These are phyloP conservation scores for Pasiphila rectangulata DNA, from an alignment of 2,888 invertebrate genomes.

Conservation along the genomic window DNA sequence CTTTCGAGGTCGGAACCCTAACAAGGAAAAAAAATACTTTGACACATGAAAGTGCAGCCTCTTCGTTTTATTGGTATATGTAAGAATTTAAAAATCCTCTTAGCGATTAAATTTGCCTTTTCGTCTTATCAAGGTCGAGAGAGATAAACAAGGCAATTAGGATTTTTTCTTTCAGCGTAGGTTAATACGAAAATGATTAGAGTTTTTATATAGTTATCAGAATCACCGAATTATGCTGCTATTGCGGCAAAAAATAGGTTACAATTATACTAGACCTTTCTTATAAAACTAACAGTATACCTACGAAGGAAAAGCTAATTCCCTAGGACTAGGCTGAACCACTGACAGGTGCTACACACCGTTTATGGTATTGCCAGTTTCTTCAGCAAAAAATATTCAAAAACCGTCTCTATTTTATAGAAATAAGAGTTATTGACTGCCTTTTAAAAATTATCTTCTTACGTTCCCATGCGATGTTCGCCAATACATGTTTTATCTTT, in stretches of 20 bases:
- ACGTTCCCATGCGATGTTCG: constrained; percentile 73
- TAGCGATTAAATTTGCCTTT: not conserved
- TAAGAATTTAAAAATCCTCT: too few species aligned
- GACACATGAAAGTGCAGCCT: too few species aligned
- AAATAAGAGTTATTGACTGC: constrained; percentile 49
- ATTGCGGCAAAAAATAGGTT: not conserved
- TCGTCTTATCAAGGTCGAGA: constrained; percentile 26
- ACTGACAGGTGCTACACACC: constrained; percentile 68
- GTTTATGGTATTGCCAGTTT: constrained; percentile 63
- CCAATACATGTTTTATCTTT: constrained; percentile 54
- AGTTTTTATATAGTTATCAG: constrained; percentile 24
- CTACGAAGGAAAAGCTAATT: constrained; percentile 48
- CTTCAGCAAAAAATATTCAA: constrained; percentile 41
- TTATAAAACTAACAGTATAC: too few species aligned
- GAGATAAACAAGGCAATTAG: constrained; percentile 51
- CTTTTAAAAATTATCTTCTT: constrained; percentile 50
- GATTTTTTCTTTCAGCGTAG: constrained; percentile 33
- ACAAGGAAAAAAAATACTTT: too few species aligned
- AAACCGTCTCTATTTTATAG: constrained; percentile 48
- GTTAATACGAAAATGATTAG: constrained; percentile 38
- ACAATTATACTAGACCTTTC: too few species aligned
- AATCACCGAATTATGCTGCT: constrained; percentile 1
- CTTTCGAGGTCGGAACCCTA: too few species aligned
- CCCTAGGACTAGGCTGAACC: constrained; percentile 49
- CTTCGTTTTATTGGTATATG: too few species aligned